Percentiles rank a stretch among this genome's conserved stretches.
These are phyloP conservation scores for Arctia plantaginis DNA, from an alignment of 2,888 invertebrate species.

Conservation along the genomic window DNA sequence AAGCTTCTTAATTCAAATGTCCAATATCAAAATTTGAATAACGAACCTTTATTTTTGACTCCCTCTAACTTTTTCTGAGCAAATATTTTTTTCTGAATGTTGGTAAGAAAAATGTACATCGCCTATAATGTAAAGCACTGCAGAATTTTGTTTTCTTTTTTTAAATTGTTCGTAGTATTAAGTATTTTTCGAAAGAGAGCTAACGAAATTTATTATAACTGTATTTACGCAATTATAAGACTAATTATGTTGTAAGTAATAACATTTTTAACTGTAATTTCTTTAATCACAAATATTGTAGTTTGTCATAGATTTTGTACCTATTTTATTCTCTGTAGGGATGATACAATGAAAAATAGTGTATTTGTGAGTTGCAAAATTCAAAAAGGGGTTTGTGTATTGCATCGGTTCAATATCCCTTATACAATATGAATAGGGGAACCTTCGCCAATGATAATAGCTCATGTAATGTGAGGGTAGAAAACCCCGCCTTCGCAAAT, in stretches of 20 bases:
- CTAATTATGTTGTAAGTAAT: too few relatives aligned
- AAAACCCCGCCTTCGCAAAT: slow-evolving; percentile 8
- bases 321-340: background rate
- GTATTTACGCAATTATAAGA: background rate
- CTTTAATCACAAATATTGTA: background rate
- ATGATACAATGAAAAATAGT: background rate
- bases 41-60: background rate
- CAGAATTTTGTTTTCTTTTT: background rate
- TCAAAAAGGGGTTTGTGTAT: background rate
- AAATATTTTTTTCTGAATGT: background rate
- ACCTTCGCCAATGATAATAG: slow-evolving; percentile 11
- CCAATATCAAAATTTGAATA: background rate
- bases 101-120: background rate
- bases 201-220: background rate
- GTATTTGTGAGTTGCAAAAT: background rate
- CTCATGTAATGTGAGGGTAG: slow-evolving; percentile 4
- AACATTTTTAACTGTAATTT: too few relatives aligned
- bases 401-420: background rate
- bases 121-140: background rate
- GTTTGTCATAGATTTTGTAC: background rate
- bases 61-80: background rate
- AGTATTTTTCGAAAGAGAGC: background rate
- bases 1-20: background rate
- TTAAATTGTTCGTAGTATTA: background rate
- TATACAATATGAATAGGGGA: background rate